Base-by-base conservation (phyloP, 2,888 invertebrate genomes). In the Drosophila nigritarsus region DNA sequence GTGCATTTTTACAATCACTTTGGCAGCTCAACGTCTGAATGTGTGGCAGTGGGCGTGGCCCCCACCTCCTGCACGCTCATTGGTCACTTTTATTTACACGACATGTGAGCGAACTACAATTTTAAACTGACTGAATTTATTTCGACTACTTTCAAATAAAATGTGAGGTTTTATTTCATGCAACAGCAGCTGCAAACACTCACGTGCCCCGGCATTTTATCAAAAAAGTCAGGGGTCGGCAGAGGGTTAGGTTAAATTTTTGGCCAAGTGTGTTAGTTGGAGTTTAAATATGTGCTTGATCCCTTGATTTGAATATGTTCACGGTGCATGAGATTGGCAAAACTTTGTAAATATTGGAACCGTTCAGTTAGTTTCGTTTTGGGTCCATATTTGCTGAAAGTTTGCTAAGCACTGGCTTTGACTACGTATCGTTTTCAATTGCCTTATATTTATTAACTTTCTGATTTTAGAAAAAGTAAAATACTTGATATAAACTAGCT, bases 1-100 rank as follows among this genome's bases (percentile, higher is more conserved):
- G 87, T 84, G 85, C 76, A 90, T 86, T 86, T 86, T 78, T 81
- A 84, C 86, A 90, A 87, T 90, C 86, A 90, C 90, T 89, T 87
- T 89, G 89, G 64, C 80, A 85, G 75, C 60, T 71, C 73, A 66
- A 58, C 77, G 64, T 58, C 78, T 67, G 73, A 56, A 48, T 54
- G 45, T 30, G n/a, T 40, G 11, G 18, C 20, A 27, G 15, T 24
- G 48, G 62, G 54, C 55, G 68, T 34, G 8, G 11, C 75, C 0
- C 66, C 76, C 73, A 69, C 70, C 73, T 6, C 65, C 51, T 65
- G 59, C 85, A 74, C 74, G 66, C 70, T 65, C 85, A 81, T 83
- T 82, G 90, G 88, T 87, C 90, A 84, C 73, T 89, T 90, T 73
- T 85, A 85, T 85, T 80, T 89, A 83, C 89, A 89, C 87, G 90